A percentile compares a stretch with the other conserved stretches of the same genome.
These are phyloP conservation scores for Pampusana beccarii DNA, from an alignment of 2,113 vertebrate species.

Conservation along the genomic window DNA sequence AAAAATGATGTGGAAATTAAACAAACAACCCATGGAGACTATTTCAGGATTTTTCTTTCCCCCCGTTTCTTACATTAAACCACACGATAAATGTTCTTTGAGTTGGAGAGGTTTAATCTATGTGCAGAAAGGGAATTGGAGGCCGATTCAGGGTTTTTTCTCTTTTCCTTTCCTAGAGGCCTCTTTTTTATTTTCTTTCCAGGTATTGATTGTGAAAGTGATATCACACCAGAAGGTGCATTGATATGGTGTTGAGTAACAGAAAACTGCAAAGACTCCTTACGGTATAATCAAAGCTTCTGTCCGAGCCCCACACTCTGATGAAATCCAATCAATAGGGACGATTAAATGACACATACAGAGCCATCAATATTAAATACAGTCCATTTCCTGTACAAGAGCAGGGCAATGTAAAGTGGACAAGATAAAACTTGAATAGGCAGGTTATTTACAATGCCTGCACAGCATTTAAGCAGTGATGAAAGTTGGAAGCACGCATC, in stretches of 20 bases:
- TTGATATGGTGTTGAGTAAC: conserved; percentile 79
- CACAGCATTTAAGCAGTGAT: conserved; percentile 56
- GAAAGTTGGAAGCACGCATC: neutral
- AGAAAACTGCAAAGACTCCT: conserved; percentile 84
- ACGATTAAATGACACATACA: conserved; percentile 94
- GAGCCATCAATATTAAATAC: conserved; percentile 91
- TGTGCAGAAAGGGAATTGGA: conserved; percentile 64
- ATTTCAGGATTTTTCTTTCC: conserved; percentile 12
- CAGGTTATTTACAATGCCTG: conserved; percentile 60
- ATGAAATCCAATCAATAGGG: conserved; percentile 89
- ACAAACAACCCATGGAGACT: conserved; percentile 69
- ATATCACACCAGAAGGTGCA: conserved; percentile 90
- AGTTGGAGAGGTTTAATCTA: conserved; percentile 69
- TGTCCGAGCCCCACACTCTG: conserved; percentile 82
- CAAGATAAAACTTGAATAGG: conserved; percentile 73
- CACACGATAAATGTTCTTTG: conserved; percentile 66
- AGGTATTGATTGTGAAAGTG: conserved; percentile 90
- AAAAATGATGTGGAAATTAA: conserved; percentile 77
- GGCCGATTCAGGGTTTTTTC: neutral
- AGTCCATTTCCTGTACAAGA: conserved; percentile 83
- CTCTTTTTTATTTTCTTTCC: conserved; percentile 74
- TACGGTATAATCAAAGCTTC: conserved; percentile 87
- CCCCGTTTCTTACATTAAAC: conserved; percentile 52
- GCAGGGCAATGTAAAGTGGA: conserved; percentile 53
- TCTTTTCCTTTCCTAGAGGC: conserved; percentile 78